Conservation (phyloP, 2,797 vertebrate genomes). For the Pseudochromis fuscus region DNA sequence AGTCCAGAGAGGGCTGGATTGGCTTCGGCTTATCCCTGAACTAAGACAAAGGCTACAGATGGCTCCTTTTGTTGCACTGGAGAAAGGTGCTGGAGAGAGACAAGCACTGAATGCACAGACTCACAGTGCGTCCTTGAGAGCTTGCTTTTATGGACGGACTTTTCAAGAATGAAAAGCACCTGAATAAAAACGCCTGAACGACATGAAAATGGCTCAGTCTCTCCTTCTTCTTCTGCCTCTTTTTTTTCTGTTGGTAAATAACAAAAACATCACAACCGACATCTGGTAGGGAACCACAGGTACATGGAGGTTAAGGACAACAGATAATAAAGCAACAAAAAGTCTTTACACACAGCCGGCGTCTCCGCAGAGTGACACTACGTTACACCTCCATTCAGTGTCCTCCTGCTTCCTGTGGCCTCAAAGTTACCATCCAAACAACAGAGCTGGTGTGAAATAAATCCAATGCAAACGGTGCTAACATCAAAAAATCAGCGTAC, state of each 20-base stretch:
- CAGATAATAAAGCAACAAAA: no score
- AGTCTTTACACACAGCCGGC: background rate
- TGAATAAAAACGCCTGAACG: background rate
- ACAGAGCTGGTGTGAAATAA: no score
- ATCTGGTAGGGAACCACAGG: background rate
- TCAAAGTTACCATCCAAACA: no score
- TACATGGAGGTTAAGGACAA: background rate
- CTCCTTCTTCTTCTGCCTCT: no score
- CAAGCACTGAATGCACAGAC: slow-evolving; percentile 16
- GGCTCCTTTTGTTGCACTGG: slow-evolving; percentile 67
- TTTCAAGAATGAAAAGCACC: slow-evolving; percentile 31
- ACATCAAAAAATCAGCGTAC: no score
- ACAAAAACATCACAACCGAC: background rate
- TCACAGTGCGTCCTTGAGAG: slow-evolving; percentile 24
- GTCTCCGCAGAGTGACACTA: no score
- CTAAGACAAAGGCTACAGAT: slow-evolving; percentile 77
- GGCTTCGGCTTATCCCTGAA: slow-evolving; percentile 65
- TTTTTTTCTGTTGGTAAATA: background rate
- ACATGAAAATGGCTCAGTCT: background rate
- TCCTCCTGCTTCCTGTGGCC: background rate
- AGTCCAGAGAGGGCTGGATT: slow-evolving; percentile 69
- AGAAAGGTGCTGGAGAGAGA: slow-evolving; percentile 54
- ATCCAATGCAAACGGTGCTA: no score
- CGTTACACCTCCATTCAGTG: background rate
- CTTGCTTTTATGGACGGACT: slow-evolving; percentile 18